Conservation (phyloP, 2,888 invertebrate genomes). For the Lepidochitona cinerea region DNA sequence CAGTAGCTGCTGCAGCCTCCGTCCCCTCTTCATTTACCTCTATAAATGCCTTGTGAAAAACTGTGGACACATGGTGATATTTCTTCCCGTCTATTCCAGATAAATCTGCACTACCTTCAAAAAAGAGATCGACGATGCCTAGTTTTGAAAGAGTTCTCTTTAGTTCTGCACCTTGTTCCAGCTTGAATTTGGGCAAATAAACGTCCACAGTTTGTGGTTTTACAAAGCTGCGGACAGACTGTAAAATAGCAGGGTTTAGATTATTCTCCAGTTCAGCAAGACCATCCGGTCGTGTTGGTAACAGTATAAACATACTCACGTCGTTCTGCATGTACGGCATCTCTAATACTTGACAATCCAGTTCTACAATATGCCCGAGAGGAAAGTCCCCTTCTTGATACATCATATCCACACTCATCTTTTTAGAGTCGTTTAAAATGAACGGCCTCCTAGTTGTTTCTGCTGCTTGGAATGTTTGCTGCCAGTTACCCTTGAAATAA, state of each 20-base stretch:
- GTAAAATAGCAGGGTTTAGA: slow-evolving; percentile 16
- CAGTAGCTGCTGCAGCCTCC: slow-evolving; percentile 26
- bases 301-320: slow-evolving; percentile 56
- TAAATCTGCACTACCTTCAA: slow-evolving; percentile 12
- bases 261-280: slow-evolving; percentile 40
- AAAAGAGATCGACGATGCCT: slow-evolving; percentile 1
- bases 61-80: slow-evolving; percentile 51
- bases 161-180: slow-evolving; percentile 2
- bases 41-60: slow-evolving; percentile 66
- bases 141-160: slow-evolving; percentile 5
- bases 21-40: slow-evolving; percentile 36
- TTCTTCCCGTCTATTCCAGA: slow-evolving; percentile 26
- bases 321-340: slow-evolving; percentile 76
- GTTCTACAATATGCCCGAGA: slow-evolving; percentile 71
- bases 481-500: slow-evolving; percentile 73
- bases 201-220: slow-evolving; percentile 8
- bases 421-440: slow-evolving; percentile 47
- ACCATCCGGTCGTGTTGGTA: slow-evolving; percentile 53
- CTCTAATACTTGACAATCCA: slow-evolving; percentile 83
- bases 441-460: slow-evolving; percentile 75
- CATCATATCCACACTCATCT: slow-evolving; percentile 78
- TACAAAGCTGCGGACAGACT: background rate
- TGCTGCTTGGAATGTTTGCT: slow-evolving; percentile 74
- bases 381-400: slow-evolving; percentile 78
- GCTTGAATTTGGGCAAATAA: slow-evolving; percentile 17